Evolutionary conservation across 1,140 invertebrate genomes (phyloP), one percentile per base, ranked within the genome.

Genomic region (Drosophila equinoxialis): DNA sequence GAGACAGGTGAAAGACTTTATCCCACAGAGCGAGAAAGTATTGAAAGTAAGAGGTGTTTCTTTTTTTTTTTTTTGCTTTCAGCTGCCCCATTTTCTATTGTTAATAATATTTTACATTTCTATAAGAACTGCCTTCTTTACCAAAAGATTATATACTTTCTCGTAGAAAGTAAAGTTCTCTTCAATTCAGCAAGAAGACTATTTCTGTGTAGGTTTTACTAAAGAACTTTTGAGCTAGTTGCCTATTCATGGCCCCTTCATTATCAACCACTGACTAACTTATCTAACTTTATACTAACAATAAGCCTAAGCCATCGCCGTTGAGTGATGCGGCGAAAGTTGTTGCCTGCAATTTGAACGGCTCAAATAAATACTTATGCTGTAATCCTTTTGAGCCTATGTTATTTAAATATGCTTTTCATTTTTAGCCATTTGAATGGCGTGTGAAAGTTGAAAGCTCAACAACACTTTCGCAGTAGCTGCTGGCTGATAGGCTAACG

Each of bases 301-400:
- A n/a, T n/a, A n/a, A 30, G 30, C 2, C 8, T 20, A 10, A 45
- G 10, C 35, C 35, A 26, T 1, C 6, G 6, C 42, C 30, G 6
- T 30, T 45, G 7, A 17, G 14, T 23, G 45, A 3, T 23, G 45
- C 8, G 54, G 62, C 41, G 67, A 69, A 68, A 68, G 67, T 68
- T 68, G 35, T 62, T 62, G 30, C 59, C 61, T 68, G 6, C 30
- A 30, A 30, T 30, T 30, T 39, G 51, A 23, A n/a, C 61, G 20
- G 67, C 41, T 37, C 41, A 26, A 37, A 11, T 69, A 41, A 6
- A 41, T 55, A 54, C 57, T 37, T 39, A 37, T 59, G 33, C 58
- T 55, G 48, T 64, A 70, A 70, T 70, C 68, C 68, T 70, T 70
- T 68, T 62, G 26, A 60, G 20, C 66, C 45, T 66, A 58, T 13